Base-by-base conservation (phyloP, 53 echinoderm and acorn worm species). In the Antedon mediterranea region DNA sequence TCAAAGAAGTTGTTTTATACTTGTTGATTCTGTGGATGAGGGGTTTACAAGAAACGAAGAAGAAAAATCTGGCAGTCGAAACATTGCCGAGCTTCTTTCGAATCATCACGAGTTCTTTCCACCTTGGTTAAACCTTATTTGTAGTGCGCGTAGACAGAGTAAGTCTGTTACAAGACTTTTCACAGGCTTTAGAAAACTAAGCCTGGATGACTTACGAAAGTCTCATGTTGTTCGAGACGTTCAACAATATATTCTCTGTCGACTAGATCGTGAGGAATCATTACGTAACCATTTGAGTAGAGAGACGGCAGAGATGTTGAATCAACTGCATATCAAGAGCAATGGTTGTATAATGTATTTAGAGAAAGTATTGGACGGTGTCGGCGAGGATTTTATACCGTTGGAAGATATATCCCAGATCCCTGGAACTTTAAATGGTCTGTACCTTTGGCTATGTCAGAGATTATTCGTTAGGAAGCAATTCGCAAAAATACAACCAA, bases 41-140 rank as follows among this genome's bases (percentile, higher is more conserved):
- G 88, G 90, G 0, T 98, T 90, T 72, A 87, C 92, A 14, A 72
- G 81, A 31, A 33, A 90, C 42, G 88, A 88, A 33, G 89, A 89
- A 71, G 92, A 92, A 30, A 75, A 79, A 30, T 85, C 88, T 5
- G 33, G 78, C 4, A 98, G 98, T 78, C 86, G 98, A 79, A 98
- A 92, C 28, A 88, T 98, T 44, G 98, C 98, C 31, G 98, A 98
- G 78, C 88, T 98, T 76, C 84, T 98, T 57, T 92, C 98, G 43
- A 98, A 92, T 78, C 91, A 98, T 78, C 98, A 98, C 82, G 98
- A 98, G 73, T 85, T 98, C 71, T 98, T 98, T 75, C 98, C 98
- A 74, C 87, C 89, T 0, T 98, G 98, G 98, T 88, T 98, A 13
- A 90, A 88, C 72, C 80, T 98, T 41, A 83, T 98, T 43, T 98